Evolutionary conservation across 2,113 vertebrate genomes (phyloP), one percentile per base, ranked within the genome.

Genomic region (Takifugu flavidus): DNA sequence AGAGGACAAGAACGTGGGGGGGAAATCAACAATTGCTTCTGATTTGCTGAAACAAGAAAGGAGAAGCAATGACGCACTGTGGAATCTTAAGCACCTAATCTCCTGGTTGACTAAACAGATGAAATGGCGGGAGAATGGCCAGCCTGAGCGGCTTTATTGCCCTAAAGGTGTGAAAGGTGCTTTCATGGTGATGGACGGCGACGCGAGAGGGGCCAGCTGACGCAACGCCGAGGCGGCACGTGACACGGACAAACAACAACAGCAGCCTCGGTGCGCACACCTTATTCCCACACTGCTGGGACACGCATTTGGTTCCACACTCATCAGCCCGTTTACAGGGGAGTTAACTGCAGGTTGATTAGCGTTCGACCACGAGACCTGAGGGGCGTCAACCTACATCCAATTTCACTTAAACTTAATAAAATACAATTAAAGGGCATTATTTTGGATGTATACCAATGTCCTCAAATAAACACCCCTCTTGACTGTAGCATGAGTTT

Each of bases 21-120:
- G 3, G 34, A 10, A 6, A 39, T 39, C 34, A 39, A 39, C 7
- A 45, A 13, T 14, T 15, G 44, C 44, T 45, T 45, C 44, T 14
- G 44, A 45, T 45, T 45, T 15, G 45, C 13, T 51, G 54, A 68
- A 49, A 59, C 13, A 70, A 70, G 15, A 58, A 46, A 62, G 59
- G n/a, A 15, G n/a, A 57, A 56, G 58, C 29, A 2, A 39, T 6
- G 53, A 47, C 15, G 7, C 3, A 29, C 57, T 67, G 10, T 46
- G 77, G 78, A 86, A 88, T 83, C 77, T 82, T 86, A 82, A 88
- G 79, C 80, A 58, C 77, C 82, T 79, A 83, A 88, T 83, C 84
- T 80, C 59, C 53, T 62, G 60, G 69, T 76, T 71, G 76, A 72
- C 71, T 58, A 74, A 80, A 83, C 70, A 49, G 15, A 60, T 55